These are phyloP conservation scores for Atopsyche davidsoni DNA, from an alignment of 1,140 invertebrate genomes.

Conservation along the genomic window DNA sequence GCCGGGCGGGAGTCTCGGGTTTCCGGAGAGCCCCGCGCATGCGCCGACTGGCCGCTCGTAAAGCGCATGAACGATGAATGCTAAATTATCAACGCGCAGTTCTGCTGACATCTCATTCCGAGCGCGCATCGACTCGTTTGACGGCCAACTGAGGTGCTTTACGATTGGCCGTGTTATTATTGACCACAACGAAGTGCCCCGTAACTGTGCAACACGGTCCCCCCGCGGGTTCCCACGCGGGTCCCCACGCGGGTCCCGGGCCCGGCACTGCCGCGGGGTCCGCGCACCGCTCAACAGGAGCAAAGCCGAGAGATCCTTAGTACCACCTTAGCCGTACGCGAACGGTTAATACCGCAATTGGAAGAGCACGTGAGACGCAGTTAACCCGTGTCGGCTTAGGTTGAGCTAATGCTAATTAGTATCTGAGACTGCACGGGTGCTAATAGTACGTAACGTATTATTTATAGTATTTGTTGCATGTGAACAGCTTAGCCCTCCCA, in stretches of 20 bases:
- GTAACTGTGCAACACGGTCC: neutral
- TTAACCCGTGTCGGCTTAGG: no score
- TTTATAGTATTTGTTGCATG: no score
- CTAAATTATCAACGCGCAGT: constrained; percentile 17
- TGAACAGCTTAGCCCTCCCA: no score
- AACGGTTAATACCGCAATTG: no score
- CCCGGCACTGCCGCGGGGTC: neutral
- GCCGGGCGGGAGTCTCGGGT: neutral
- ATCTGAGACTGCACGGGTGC: no score
- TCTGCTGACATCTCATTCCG: constrained; percentile 21
- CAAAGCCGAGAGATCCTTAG: no score
- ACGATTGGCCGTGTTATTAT: constrained; percentile 11
- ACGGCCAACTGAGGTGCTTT: constrained; percentile 4
- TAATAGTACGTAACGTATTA: no score
- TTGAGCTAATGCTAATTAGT: no score
- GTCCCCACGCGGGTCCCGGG: neutral
- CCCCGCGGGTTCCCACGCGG: neutral
- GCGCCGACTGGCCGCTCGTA: constrained; percentile 20
- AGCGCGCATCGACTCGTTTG: constrained; percentile 4
- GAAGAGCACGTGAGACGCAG: no score
- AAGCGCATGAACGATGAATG: constrained; percentile 24
- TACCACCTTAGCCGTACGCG: no score
- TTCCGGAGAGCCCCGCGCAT: no score
- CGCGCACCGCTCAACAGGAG: no score
- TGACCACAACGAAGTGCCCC: neutral